These are phyloP conservation scores for Aphyosemion australe DNA, from an alignment of 2,113 vertebrate species.

Conservation along the genomic window DNA sequence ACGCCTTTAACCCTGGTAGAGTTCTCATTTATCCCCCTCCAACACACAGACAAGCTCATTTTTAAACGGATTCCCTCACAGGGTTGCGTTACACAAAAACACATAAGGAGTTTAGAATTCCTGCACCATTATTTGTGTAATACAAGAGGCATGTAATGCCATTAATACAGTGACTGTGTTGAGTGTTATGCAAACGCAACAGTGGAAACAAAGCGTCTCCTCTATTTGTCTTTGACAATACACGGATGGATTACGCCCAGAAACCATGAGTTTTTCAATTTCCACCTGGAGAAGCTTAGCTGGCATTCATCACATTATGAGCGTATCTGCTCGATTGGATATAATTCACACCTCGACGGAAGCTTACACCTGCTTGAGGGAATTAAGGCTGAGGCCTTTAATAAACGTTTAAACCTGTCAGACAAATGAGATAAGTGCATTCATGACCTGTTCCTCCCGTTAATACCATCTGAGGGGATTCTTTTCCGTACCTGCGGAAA, in stretches of 20 bases:
- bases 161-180: slow-evolving; percentile 37
- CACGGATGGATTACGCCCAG: slow-evolving; percentile 69
- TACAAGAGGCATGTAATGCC: slow-evolving; percentile 36
- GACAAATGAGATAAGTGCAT: slow-evolving; percentile 79
- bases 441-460: slow-evolving; percentile 69
- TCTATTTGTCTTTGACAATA: slow-evolving; percentile 68
- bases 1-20: slow-evolving; percentile 19
- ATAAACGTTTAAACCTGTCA: slow-evolving; percentile 83
- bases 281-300: slow-evolving; percentile 79
- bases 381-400: slow-evolving; percentile 79
- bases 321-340: slow-evolving; percentile 75
- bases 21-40: not conserved
- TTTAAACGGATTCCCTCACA: slow-evolving; percentile 7
- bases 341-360: slow-evolving; percentile 77
- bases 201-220: slow-evolving; percentile 32
- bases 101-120: slow-evolving; percentile 18
- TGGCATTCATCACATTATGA: slow-evolving; percentile 69
- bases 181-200: slow-evolving; percentile 32
- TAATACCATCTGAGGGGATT: slow-evolving; percentile 76
- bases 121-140: slow-evolving; percentile 39
- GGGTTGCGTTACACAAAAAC: slow-evolving; percentile 9
- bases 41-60: slow-evolving; percentile 19
- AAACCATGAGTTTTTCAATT: slow-evolving; percentile 82
- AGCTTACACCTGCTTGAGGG: slow-evolving; percentile 84
- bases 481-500: slow-evolving; percentile 62